A percentile compares a stretch with the other conserved stretches of the same genome.
phyloP scores from a whole-genome alignment of 2,888 invertebrate species.

The Zele albiditarsus region DNA sequence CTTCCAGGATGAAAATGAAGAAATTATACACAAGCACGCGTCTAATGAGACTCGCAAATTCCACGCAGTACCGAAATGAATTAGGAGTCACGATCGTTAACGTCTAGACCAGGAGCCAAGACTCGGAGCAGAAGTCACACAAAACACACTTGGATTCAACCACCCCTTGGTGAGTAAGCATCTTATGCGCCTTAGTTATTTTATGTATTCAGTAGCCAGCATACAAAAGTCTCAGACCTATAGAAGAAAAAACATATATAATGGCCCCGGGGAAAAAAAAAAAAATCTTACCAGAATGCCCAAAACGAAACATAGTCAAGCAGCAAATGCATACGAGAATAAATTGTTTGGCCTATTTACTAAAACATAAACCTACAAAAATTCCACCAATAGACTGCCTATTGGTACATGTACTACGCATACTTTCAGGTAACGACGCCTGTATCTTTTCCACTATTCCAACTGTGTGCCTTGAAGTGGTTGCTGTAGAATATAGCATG shows the following conservation, averaged over 20 bases:
- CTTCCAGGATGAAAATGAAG: constrained; percentile 55
- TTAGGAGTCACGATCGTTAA: constrained; percentile 57
- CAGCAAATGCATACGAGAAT: not conserved
- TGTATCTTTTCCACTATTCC: not conserved
- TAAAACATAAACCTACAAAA: not conserved
- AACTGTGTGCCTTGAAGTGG: not conserved
- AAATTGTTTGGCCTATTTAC: not conserved
- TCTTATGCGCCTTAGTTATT: not conserved
- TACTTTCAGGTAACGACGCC: not conserved
- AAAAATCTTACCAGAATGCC: not conserved
- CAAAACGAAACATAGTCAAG: not conserved
- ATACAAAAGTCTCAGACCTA: not conserved
- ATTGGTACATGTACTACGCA: not conserved
- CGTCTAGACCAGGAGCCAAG: constrained; percentile 44
- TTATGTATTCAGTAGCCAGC: not conserved
- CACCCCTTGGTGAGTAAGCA: not conserved
- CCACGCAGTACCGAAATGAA: constrained; percentile 52
- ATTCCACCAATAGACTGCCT: not conserved
- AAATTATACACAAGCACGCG: constrained; percentile 58
- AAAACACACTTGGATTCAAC: constrained; percentile 21
- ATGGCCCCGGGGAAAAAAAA: not conserved
- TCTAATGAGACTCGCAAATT: constrained; percentile 51
- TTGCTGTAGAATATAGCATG: constrained; percentile 14
- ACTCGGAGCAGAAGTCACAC: not conserved
- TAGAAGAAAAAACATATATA: not conserved